Base-by-base conservation (phyloP, 2,888 invertebrate species). In the Nemapogon koenigi region DNA sequence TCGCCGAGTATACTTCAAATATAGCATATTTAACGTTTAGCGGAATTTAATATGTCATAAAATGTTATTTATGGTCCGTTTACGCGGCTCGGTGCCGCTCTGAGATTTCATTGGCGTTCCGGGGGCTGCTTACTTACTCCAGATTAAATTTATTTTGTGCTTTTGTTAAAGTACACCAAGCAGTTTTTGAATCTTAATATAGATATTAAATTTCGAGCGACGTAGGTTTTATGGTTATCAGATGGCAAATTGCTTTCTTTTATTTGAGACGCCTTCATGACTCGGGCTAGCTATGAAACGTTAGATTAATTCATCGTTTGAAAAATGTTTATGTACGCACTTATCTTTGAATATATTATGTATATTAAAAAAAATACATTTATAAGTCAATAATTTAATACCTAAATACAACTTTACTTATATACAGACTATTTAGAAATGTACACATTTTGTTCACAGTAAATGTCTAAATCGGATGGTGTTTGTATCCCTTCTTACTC, bases 41-140 rank as follows among this genome's bases (percentile, higher is more conserved):
- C 57, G 54, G 58, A 63, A 64, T 71, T 70, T 68, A 71, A 70
- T 69, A 68, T 63, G 66, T 64, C 70, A 60, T 72, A 70, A 72
- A 70, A 66, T 55, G 61, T 63, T 68, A 70, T 70, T 72, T 71
- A 70, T 71, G 60, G 46, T 51, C 57, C 62, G 59, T 67, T 67
- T 59, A 58, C 54, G 58, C 36, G 27, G 28, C 37, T 55, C 53
- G 52, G 49, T 50, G 53, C 43, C 26, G 50, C 43, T 45, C 42
- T 10, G 45, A 61, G 65, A 64, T 67, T 69, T 64, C 57, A 57
- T 56, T 56, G 55, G 52, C 37, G 40, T 42, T 45, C 46, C 17
- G n/a, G 33, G 31, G 33, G 19, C 33, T 19, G 33, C 33, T 33
- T 33, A 33, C 33, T 33, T 13, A 11, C 33, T 11, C 11, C 33